Percentiles rank a stretch among this genome's conserved stretches.
These are phyloP conservation scores for Campoplex capitator DNA, from an alignment of 2,888 invertebrate species.

Conservation along the genomic window DNA sequence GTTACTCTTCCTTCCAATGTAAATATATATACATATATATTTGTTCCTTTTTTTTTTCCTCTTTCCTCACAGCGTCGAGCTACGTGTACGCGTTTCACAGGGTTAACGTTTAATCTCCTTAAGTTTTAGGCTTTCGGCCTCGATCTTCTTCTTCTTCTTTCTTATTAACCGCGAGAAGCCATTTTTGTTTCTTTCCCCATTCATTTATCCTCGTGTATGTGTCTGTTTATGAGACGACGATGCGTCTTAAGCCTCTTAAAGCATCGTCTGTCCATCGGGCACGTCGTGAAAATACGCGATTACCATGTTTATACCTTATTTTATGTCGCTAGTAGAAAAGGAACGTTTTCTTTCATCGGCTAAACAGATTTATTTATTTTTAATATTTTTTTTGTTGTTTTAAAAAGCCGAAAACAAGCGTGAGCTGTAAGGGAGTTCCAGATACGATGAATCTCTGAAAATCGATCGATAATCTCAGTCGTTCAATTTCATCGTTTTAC, in stretches of 20 bases:
- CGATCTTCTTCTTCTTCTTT: constrained; percentile 19
- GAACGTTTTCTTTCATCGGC: background rate
- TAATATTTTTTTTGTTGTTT: background rate
- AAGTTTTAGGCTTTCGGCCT: constrained; percentile 76
- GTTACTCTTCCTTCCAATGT: constrained; percentile 63
- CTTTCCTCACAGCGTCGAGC: constrained; percentile 2
- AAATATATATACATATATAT: background rate
- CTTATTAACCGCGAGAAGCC: constrained; percentile 69
- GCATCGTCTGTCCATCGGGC: constrained; percentile 69
- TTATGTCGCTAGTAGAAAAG: constrained; percentile 54
- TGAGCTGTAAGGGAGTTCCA: background rate
- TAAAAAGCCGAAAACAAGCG: background rate
- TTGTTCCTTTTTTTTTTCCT: constrained; percentile 15
- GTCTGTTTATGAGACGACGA: constrained; percentile 71
- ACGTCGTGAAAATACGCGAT: background rate
- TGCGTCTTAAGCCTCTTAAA: constrained; percentile 79
- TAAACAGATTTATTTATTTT: background rate
- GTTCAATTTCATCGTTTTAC: background rate
- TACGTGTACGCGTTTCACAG: constrained; percentile 62
- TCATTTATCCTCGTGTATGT: constrained; percentile 25
- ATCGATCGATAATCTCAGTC: background rate
- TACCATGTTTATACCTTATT: constrained; percentile 18
- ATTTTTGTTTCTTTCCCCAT: constrained; percentile 75
- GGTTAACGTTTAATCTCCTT: constrained; percentile 82
- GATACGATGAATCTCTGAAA: background rate